Conservation (phyloP, 2,113 vertebrate species). For the Oryzias woworae region DNA sequence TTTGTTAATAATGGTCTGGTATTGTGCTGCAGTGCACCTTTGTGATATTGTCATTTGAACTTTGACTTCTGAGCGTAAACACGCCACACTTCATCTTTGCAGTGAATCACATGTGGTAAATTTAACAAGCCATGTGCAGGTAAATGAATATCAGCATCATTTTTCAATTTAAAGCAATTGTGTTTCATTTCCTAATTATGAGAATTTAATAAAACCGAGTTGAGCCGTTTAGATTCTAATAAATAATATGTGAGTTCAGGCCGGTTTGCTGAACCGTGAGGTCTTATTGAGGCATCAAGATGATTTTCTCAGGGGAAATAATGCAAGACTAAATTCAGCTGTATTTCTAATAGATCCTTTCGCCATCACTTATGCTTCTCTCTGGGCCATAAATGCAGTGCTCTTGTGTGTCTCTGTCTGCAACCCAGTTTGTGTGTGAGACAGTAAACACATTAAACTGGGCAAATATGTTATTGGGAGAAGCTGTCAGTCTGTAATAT, state of each 20-base stretch:
- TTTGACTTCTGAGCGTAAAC: conserved; percentile 6
- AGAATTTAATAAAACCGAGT: conserved; percentile 6
- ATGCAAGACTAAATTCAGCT: conserved; percentile 28
- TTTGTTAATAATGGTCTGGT: neutral
- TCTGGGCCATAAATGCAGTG: conserved; percentile 34
- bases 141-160: neutral
- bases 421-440: neutral
- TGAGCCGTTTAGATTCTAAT: conserved; percentile 15
- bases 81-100: neutral
- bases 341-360: conserved; percentile 43
- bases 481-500: conserved; percentile 17
- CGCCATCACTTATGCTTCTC: conserved; percentile 54
- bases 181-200: neutral
- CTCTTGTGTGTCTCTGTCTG: neutral
- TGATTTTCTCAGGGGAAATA: conserved; percentile 64
- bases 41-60: conserved; percentile 3
- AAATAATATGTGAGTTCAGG: conserved; percentile 16
- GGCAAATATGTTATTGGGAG: conserved; percentile 2
- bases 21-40: neutral
- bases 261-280: neutral
- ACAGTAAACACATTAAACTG: conserved; percentile 10
- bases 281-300: conserved; percentile 17
- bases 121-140: neutral
- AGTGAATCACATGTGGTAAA: neutral
- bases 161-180: no score